Conservation (phyloP, 2,113 vertebrate species). For the Callocephalon fimbriatum region DNA sequence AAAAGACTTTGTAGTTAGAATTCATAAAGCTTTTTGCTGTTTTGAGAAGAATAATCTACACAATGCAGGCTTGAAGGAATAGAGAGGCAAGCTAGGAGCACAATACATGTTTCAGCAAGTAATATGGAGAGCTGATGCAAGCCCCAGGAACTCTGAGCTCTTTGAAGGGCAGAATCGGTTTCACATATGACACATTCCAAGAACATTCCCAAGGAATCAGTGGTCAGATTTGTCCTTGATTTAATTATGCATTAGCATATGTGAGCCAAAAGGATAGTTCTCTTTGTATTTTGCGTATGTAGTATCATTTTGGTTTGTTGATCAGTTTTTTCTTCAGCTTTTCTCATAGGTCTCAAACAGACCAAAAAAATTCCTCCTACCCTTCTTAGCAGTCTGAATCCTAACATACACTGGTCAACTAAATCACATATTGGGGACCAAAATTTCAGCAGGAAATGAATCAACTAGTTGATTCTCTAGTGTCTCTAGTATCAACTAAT, state of each 20-base stretch:
- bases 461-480: background rate
- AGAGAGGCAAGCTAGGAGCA: background rate
- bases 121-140: background rate
- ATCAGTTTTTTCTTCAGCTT: background rate
- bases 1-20: background rate
- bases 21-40: background rate
- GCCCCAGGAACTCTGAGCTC: background rate
- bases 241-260: background rate
- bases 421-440: background rate
- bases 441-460: slow-evolving; percentile 16
- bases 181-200: background rate
- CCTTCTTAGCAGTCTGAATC: background rate
- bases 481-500: background rate
- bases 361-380: background rate
- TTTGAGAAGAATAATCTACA: background rate
- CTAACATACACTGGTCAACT: background rate
- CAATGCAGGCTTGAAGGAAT: background rate
- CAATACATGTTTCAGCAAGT: background rate
- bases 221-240: background rate
- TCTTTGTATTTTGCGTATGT: background rate
- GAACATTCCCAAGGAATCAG: background rate
- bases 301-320: background rate
- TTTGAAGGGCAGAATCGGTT: background rate
- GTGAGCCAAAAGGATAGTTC: background rate
- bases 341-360: background rate